Percentiles rank a stretch among this genome's conserved stretches.
Conservation (phyloP, 2,797 vertebrate species). For the Urocyon cinereoargenteus region DNA sequence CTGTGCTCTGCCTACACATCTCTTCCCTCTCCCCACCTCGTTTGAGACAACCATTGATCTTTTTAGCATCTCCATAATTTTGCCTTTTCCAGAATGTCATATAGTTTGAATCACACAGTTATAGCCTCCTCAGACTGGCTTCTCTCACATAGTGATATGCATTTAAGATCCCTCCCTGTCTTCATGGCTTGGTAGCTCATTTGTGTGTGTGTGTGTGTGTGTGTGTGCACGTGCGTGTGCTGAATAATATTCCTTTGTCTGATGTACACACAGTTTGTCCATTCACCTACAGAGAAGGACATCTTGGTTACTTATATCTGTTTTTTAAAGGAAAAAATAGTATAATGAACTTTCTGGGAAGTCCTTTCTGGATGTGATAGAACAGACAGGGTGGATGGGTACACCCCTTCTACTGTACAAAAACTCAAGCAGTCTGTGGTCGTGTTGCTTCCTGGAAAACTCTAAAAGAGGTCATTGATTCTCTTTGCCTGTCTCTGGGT, state of each 20-base stretch:
- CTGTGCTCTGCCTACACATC: neutral
- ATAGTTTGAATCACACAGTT: neutral
- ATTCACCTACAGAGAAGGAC: neutral
- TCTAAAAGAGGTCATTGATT: neutral
- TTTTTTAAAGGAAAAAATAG: neutral
- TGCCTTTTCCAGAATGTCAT: neutral
- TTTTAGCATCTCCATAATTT: neutral
- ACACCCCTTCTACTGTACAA: neutral
- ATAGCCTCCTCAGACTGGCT: neutral
- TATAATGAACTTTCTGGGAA: neutral
- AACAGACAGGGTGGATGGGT: neutral
- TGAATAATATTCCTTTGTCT: neutral
- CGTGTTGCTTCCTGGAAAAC: neutral
- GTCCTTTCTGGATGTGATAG: neutral
- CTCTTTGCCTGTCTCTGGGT: neutral
- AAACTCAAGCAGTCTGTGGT: neutral
- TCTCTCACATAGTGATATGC: neutral
- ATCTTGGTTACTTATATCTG: neutral
- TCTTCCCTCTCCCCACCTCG: too few relatives aligned
- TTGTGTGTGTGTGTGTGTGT: neutral
- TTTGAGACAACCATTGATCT: neutral
- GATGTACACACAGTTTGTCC: neutral
- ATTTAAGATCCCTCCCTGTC: neutral
- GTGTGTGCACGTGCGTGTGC: neutral
- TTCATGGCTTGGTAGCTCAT: neutral